A percentile compares a stretch with the other conserved stretches of the same genome.
These are phyloP conservation scores for Temnothorax curvispinosus DNA, from an alignment of 1,140 invertebrate genomes.

Conservation along the genomic window DNA sequence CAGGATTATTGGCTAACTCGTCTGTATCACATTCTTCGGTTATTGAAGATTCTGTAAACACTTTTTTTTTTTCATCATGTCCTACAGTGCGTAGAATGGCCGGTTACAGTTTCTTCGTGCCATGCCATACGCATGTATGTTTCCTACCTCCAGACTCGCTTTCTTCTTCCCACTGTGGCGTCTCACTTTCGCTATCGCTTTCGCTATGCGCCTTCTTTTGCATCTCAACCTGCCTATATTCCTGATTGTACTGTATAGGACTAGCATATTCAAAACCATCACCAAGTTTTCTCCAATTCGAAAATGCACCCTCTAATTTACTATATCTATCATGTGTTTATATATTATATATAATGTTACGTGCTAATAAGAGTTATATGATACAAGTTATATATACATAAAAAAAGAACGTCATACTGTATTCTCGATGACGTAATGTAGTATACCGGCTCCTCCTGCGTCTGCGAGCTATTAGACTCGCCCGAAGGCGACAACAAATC, in stretches of 20 bases:
- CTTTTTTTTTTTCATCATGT: conserved; percentile 11
- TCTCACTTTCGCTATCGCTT: conserved; percentile 81
- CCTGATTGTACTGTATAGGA: conserved; percentile 87
- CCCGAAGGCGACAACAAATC: conserved; percentile 81
- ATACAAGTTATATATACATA: too few species aligned
- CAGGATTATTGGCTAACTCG: conserved; percentile 85
- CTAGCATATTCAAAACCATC: conserved; percentile 86
- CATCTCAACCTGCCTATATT: conserved; percentile 86
- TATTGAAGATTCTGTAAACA: conserved; percentile 77
- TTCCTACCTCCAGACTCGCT: conserved; percentile 74
- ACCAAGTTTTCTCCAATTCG: conserved; percentile 85
- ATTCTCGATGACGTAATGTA: conserved; percentile 84
- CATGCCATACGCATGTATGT: not conserved
- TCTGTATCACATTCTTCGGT: conserved; percentile 86
- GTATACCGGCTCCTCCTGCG: conserved; percentile 81
- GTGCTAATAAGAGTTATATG: not conserved
- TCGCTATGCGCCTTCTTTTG: conserved; percentile 78
- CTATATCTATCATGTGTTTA: conserved; percentile 77
- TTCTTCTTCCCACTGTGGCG: conserved; percentile 74
- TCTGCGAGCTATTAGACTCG: conserved; percentile 61
- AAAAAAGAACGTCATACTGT: conserved; percentile 75
- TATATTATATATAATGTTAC: conserved; percentile 1
- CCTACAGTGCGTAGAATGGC: not conserved
- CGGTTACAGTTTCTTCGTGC: not conserved
- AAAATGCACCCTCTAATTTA: conserved; percentile 84